Percentiles rank a stretch among this genome's conserved stretches.
These are phyloP conservation scores for Aythya fuligula DNA, from an alignment of 2,797 vertebrate genomes.

Conservation along the genomic window DNA sequence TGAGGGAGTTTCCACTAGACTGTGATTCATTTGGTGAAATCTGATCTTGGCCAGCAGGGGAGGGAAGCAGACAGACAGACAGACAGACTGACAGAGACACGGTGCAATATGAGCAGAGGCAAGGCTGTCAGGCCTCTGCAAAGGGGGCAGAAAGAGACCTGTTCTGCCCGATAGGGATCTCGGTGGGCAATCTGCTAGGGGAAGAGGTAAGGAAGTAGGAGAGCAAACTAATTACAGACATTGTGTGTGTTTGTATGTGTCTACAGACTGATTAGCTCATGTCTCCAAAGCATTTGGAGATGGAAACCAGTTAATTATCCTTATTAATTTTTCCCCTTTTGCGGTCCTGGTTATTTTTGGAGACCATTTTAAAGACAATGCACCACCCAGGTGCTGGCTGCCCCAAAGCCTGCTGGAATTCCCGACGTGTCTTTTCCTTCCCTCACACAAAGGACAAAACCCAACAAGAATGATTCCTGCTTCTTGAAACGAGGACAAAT, in stretches of 20 bases:
- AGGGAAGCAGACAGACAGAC: slow-evolving; percentile 53
- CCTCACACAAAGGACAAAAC: slow-evolving; percentile 12
- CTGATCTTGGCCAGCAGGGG: slow-evolving; percentile 61
- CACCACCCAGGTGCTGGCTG: slow-evolving; percentile 58
- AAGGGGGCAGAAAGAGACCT: slow-evolving; percentile 45
- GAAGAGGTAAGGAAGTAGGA: slow-evolving; percentile 36
- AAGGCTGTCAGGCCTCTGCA: slow-evolving; percentile 18
- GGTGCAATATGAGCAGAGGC: neutral
- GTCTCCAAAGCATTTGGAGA: slow-evolving; percentile 53
- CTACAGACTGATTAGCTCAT: slow-evolving; percentile 61
- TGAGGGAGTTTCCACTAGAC: slow-evolving; percentile 72
- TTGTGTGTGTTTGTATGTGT: neutral
- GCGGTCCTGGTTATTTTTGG: slow-evolving; percentile 52
- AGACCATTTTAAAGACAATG: slow-evolving; percentile 52
- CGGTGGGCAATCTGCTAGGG: slow-evolving; percentile 13
- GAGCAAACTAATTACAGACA: slow-evolving; percentile 35
- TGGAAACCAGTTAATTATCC: slow-evolving; percentile 56
- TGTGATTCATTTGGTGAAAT: slow-evolving; percentile 76
- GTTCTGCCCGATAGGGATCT: slow-evolving; percentile 57
- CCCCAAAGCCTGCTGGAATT: slow-evolving; percentile 12
- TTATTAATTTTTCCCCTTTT: slow-evolving; percentile 59
- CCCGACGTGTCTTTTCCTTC: neutral
- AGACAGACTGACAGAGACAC: slow-evolving; percentile 25
- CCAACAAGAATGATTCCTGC: neutral
- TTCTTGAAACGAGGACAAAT: neutral